Base-by-base conservation (phyloP, 2,113 vertebrate species). In the Alectura lathami region DNA sequence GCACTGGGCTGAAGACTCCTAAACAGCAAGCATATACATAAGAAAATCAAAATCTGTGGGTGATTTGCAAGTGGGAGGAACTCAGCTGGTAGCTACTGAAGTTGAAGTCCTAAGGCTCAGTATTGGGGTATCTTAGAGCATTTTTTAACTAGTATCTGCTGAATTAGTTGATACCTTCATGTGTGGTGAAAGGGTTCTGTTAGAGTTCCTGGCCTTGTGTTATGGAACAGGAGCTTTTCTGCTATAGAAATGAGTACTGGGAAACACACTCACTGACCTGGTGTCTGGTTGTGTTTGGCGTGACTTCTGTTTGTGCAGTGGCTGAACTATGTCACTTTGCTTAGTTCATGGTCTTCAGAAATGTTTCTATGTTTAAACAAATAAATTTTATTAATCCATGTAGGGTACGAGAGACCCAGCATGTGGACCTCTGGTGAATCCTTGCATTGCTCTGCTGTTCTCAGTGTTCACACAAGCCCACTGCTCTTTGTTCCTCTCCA, bases 221-320 rank as follows among this genome's bases (percentile, higher is more conserved):
- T 10, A 40, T 0, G 13, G 34, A 69, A n/a, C 6, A 24, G 51
- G 8, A 82, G 14, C 3, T 78, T 64, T 83, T 38, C 27, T 26
- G 0, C 68, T 34, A 0, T 11, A 63, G 63, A 74, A 69, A 57
- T 5, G 4, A 64, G 2, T 13, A 38, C 21, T 2, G 4, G 64
- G n/a, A 75, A 93, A 9, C 16, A 17, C 29, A 8, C 48, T 43
- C 38, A 4, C 22, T 5, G 6, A 30, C 29, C 27, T 29, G 9
- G 42, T 45, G 7, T 30, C 27, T 84, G 50, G 8, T 8, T 51
- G 36, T 68, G 56, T 29, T 86, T 42, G 36, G 68, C 9, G 10
- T 26, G 34, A 15, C 47, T 88, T 63, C 21, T 9, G 15, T 45
- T 67, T 36, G 4, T 30, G 6, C 16, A 13, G 0, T 9, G 26